A percentile compares a stretch with the other conserved stretches of the same genome.
Conservation (phyloP, 1,140 invertebrate genomes). For the Oncopodura yosiiana region DNA sequence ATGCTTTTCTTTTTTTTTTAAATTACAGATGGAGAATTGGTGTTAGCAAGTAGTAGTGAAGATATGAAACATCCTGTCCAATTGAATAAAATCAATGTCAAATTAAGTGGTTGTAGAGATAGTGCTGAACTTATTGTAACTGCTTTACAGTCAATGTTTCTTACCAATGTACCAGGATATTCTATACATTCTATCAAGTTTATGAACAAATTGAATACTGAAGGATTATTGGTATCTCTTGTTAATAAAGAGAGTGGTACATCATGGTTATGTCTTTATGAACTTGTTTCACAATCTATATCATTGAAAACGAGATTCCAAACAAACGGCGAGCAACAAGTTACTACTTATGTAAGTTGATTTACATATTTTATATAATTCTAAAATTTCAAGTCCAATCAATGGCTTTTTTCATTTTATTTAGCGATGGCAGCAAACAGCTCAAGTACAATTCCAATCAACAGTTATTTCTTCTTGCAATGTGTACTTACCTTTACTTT, state of each 20-base stretch:
- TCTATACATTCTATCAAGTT: constrained; percentile 22
- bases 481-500: constrained; percentile 13
- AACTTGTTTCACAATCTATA: constrained; percentile 20
- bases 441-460: constrained; percentile 22
- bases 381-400: not conserved
- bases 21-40: constrained; percentile 60
- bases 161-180: constrained; percentile 14
- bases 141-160: constrained; percentile 27
- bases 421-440: constrained; percentile 30
- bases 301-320: constrained; percentile 29
- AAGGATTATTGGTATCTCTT: constrained; percentile 18
- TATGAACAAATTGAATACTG: constrained; percentile 15
- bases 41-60: constrained; percentile 58
- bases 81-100: constrained; percentile 59
- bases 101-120: constrained; percentile 18
- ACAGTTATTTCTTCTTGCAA: constrained; percentile 24
- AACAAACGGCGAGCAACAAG: constrained; percentile 3
- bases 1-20: not conserved
- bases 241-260: constrained; percentile 15
- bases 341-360: constrained; percentile 18
- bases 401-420: not conserved
- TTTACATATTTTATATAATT: not conserved
- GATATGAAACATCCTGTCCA: constrained; percentile 58
- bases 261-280: constrained; percentile 22
- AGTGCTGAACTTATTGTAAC: constrained; percentile 22